Conservation (phyloP, 2,797 vertebrate genomes). For the Sardinella longiceps region DNA sequence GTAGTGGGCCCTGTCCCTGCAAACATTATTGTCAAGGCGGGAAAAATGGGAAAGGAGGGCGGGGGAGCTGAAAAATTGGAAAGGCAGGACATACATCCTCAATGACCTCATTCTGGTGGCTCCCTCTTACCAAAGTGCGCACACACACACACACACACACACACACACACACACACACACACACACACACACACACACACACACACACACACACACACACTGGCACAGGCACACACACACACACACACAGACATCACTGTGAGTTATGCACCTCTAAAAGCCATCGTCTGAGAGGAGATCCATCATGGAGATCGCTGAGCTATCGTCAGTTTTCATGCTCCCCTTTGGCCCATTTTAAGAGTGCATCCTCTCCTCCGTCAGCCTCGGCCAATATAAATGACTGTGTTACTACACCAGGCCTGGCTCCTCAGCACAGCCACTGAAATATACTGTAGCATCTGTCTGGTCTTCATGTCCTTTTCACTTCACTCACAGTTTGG, state of each 20-base stretch:
- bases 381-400: not conserved
- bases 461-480: not conserved
- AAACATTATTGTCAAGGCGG: not conserved
- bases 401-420: not conserved
- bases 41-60: not conserved
- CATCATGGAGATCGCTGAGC: conserved; percentile 3
- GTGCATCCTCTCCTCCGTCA: not conserved
- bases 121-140: not conserved
- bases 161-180: not conserved
- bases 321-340: not conserved
- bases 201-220: no score
- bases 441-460: not conserved
- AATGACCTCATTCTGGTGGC: not conserved
- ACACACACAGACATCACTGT: not conserved
- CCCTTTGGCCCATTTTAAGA: not conserved
- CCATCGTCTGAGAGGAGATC: not conserved
- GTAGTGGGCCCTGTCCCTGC: not conserved
- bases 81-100: not conserved
- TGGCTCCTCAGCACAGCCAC: not conserved
- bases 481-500: not conserved
- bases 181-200: not conserved
- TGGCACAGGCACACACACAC: not conserved
- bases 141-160: not conserved
- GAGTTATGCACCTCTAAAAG: conserved; percentile 19
- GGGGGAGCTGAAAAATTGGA: no score